A percentile compares a stretch with the other conserved stretches of the same genome.
Conservation (phyloP, 1,140 invertebrate species). For the Pararge aegeria region DNA sequence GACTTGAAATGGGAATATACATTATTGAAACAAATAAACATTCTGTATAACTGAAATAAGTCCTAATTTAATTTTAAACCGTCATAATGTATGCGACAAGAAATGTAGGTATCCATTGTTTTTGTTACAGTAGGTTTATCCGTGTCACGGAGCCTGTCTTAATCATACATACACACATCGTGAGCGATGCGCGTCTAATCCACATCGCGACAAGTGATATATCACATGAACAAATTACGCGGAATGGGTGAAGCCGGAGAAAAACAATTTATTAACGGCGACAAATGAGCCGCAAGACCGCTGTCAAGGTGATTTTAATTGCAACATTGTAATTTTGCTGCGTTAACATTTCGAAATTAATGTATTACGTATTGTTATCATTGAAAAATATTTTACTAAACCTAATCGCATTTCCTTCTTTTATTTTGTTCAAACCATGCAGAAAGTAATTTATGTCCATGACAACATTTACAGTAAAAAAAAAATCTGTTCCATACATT, state of each 20-base stretch:
- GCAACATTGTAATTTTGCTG: constrained; percentile 32
- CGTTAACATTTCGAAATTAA: constrained; percentile 8
- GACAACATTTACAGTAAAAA: no score
- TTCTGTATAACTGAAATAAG: no score
- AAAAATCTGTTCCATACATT: no score
- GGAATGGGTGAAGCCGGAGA: constrained; percentile 52
- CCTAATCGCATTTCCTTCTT: no score
- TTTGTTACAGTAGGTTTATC: constrained; percentile 10
- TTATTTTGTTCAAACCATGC: no score
- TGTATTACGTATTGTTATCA: not conserved
- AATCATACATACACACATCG: constrained; percentile 43
- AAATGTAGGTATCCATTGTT: not conserved
- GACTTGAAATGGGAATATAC: no score
- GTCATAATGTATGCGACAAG: no score
- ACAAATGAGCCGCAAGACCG: constrained; percentile 50
- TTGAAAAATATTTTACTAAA: no score
- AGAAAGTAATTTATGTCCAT: no score
- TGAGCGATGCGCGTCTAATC: constrained; percentile 57
- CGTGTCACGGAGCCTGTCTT: constrained; percentile 22
- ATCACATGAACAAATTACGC: constrained; percentile 67
- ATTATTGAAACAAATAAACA: no score
- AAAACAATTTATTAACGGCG: constrained; percentile 72
- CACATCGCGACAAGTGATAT: constrained; percentile 56
- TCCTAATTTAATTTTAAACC: no score
- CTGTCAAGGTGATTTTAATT: constrained; percentile 62